Evolutionary conservation across 1,140 invertebrate genomes (phyloP).

Genomic region (Zaprionus nigranus): DNA sequence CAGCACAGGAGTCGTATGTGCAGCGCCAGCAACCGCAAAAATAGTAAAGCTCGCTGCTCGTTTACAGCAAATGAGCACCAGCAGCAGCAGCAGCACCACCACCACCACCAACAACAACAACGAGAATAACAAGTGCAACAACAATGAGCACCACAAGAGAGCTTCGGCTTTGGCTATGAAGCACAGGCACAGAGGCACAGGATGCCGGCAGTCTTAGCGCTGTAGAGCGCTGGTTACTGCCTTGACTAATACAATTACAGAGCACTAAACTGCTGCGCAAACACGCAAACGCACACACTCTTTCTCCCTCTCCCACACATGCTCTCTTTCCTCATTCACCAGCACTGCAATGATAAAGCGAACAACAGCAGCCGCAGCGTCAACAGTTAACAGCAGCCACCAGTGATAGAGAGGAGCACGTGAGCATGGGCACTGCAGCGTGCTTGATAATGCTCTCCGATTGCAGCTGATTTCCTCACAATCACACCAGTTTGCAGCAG

Average conservation of each 20-base stretch:
- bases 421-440: background rate
- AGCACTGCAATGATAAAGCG: conserved; percentile 48
- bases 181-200: conserved; percentile 55
- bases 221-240: conserved; percentile 63
- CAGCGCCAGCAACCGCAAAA: conserved; percentile 65
- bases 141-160: conserved; percentile 34
- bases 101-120: conserved; percentile 46
- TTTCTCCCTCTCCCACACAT: background rate
- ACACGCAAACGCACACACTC: conserved; percentile 20
- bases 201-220: conserved; percentile 59
- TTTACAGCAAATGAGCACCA: conserved; percentile 66
- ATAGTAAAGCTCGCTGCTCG: conserved; percentile 57
- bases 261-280: conserved; percentile 36
- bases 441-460: background rate
- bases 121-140: conserved; percentile 18
- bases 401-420: conserved; percentile 29
- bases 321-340: background rate
- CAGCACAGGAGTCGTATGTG: conserved; percentile 38
- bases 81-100: conserved; percentile 12
- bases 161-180: conserved; percentile 31
- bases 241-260: conserved; percentile 74
- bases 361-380: conserved; percentile 1
- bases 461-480: background rate
- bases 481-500: background rate
- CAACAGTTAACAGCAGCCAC: conserved; percentile 16